Evolutionary conservation across 2,888 invertebrate genomes (phyloP), one percentile per base, ranked within the genome.

Genomic region (Philereme transversata): DNA sequence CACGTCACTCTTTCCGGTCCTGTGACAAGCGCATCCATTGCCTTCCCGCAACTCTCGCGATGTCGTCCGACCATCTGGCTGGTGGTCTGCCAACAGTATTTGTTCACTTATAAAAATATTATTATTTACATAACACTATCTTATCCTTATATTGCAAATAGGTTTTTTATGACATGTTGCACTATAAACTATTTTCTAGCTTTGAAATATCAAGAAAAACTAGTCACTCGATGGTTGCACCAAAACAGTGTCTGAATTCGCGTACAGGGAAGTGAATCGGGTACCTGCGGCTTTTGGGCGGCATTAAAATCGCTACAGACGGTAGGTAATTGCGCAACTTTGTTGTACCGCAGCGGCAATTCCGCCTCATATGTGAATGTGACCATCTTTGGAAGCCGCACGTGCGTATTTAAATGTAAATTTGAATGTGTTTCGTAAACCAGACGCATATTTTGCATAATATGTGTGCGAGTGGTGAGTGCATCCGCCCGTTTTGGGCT

Each of bases 311-410:
- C 70, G 71, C 70, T 72, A 72, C 64, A 68, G 73, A 59, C 65
- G 62, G 77, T 81, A 79, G 61, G 77, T 81, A 79, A 80, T 77
- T 77, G 72, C 72, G 62, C 68, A 81, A 78, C 76, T 81, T 81
- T 72, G 77, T 72, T 70, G 72, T 68, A 72, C 73, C 74, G 54
- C 75, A 72, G 56, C 59, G 65, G 66, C 62, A 60, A 68, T 67
- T 69, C 65, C 59, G 66, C 65, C 65, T 71, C 71, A 69, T 66
- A 72, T 72, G 68, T 64, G 72, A 64, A 72, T 72, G 68, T 64
- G 72, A 64, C 65, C 71, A 72, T 73, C 65, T 68, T 70, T 69
- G 62, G 70, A 69, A 74, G 63, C 73, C 76, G 69, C 68, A 53
- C 63, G 67, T 68, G 64, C 65, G 67, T 72, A 68, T 68, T 70